phyloP scores from a whole-genome alignment of 2,113 vertebrate genomes.

The Phoxinus phoxinus region DNA sequence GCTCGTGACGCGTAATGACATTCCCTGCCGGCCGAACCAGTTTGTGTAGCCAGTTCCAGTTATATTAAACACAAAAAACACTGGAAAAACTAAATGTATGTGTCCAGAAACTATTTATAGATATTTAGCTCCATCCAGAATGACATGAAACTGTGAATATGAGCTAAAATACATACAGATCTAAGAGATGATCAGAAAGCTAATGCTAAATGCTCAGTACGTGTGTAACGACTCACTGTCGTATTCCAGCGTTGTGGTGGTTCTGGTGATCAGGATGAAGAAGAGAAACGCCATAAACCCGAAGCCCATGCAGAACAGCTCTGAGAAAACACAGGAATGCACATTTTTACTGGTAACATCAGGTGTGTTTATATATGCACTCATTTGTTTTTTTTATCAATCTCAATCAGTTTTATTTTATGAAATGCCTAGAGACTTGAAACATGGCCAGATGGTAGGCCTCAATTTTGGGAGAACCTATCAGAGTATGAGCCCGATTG shows the following conservation, averaged over 20 bases:
- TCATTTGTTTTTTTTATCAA: background rate
- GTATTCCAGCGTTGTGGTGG: slow-evolving; percentile 76
- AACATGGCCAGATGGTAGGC: too few species aligned
- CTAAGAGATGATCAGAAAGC: background rate
- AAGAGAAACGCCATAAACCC: slow-evolving; percentile 83
- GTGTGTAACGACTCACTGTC: slow-evolving; percentile 74
- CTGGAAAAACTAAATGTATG: too few species aligned
- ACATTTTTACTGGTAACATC: background rate
- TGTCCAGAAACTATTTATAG: background rate
- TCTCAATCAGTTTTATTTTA: background rate
- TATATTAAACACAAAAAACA: background rate
- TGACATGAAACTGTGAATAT: background rate
- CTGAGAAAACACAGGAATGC: slow-evolving; percentile 66
- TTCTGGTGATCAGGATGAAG: slow-evolving; percentile 83
- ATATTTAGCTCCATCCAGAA: background rate
- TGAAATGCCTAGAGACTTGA: too few species aligned
- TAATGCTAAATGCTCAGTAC: background rate
- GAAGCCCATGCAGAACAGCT: slow-evolving; percentile 91
- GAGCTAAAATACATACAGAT: background rate
- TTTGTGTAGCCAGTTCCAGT: background rate
- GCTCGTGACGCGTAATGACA: slow-evolving; percentile 18
- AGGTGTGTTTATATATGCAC: background rate
- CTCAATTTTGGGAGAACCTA: too few species aligned
- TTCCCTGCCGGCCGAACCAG: background rate
- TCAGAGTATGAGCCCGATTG: too few species aligned